Conservation (phyloP, 2,888 invertebrate genomes). For the Galerucella pusilla region DNA sequence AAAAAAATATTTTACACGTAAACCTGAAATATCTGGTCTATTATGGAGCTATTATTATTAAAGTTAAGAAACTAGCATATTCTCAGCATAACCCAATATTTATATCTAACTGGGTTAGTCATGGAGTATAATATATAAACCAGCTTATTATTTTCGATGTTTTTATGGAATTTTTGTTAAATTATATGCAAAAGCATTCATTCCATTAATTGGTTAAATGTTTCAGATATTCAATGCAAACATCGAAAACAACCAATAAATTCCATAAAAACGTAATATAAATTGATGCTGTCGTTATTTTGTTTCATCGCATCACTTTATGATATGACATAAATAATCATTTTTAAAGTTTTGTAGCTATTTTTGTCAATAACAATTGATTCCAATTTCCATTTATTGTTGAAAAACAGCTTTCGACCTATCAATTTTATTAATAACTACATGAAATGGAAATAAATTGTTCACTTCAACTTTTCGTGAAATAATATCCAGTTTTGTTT, state of each 20-base stretch:
- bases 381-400: not conserved
- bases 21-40: no score
- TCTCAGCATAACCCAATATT: no score
- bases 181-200: conserved; percentile 13
- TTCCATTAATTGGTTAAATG: conserved; percentile 24
- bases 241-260: conserved; percentile 23
- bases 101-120: no score
- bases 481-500: no score
- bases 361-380: not conserved
- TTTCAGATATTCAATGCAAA: conserved; percentile 27
- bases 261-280: conserved; percentile 29
- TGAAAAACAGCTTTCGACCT: not conserved
- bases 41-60: no score
- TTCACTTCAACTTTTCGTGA: no score
- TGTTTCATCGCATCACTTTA: conserved; percentile 9
- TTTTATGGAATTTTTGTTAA: conserved; percentile 16
- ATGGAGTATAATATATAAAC: not conserved
- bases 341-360: not conserved
- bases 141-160: conserved; percentile 18
- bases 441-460: no score
- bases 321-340: conserved; percentile 4
- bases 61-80: no score
- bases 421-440: not conserved
- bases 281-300: conserved; percentile 26
- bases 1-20: no score